These are phyloP conservation scores for Drosophila mimetica DNA, from an alignment of 2,888 invertebrate genomes.

Conservation along the genomic window DNA sequence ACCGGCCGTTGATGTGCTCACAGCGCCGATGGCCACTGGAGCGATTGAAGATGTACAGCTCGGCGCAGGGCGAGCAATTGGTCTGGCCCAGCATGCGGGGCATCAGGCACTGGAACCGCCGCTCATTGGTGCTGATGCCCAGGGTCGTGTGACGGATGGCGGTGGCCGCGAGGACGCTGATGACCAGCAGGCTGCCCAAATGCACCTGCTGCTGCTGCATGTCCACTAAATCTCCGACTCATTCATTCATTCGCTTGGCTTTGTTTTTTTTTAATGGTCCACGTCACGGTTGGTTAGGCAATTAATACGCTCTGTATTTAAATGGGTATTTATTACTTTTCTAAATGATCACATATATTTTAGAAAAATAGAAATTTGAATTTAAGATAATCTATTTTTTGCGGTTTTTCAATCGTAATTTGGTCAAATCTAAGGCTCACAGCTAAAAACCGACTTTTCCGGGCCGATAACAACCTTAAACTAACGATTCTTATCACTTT, in stretches of 20 bases:
- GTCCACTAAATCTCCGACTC: background rate
- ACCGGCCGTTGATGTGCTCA: slow-evolving; percentile 26
- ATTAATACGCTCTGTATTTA: background rate
- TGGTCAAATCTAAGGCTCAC: no score
- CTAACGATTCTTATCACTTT: no score
- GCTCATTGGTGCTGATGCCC: slow-evolving; percentile 1
- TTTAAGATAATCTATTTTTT: no score
- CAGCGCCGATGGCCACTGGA: slow-evolving; percentile 3
- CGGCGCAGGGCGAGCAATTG: slow-evolving; percentile 26
- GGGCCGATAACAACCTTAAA: no score
- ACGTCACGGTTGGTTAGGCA: background rate
- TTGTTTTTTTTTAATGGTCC: background rate
- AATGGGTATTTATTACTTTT: no score
- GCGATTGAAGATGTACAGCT: slow-evolving; percentile 21
- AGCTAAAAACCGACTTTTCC: no score
- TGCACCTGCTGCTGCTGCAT: background rate
- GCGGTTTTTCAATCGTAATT: no score
- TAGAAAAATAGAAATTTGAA: no score
- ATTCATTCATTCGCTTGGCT: background rate
- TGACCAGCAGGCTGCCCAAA: background rate
- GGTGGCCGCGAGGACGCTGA: background rate
- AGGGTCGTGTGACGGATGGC: background rate
- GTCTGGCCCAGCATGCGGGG: slow-evolving; percentile 1
- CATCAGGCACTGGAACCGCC: slow-evolving; percentile 1
- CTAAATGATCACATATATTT: no score